Conservation (phyloP, 2,797 vertebrate genomes). For the Lepus oiostolus region DNA sequence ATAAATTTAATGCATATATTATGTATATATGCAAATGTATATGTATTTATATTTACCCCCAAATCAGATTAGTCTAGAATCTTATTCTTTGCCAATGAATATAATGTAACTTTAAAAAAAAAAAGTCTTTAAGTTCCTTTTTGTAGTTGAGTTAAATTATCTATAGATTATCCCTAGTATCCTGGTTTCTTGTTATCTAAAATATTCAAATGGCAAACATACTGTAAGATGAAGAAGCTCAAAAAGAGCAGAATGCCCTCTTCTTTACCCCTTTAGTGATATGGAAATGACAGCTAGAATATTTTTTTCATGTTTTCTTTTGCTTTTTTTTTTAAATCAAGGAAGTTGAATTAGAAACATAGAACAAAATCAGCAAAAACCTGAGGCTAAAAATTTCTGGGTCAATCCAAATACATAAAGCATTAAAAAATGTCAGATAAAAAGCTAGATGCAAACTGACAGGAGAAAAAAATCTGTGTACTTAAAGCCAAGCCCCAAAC, state of each 20-base stretch:
- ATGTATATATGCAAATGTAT: neutral
- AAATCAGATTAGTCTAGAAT: constrained; percentile 33
- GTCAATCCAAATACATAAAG: constrained; percentile 74
- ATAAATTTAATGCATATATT: neutral
- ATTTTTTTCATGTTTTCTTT: constrained; percentile 62
- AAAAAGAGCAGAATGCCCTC: neutral
- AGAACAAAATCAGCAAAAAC: constrained; percentile 72
- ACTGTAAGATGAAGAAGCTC: neutral
- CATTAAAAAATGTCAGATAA: constrained; percentile 76
- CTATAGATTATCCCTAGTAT: constrained; percentile 15
- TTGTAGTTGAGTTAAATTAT: constrained; percentile 31
- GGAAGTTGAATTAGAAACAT: constrained; percentile 62
- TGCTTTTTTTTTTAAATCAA: constrained; percentile 23
- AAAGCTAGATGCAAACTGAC: constrained; percentile 80
- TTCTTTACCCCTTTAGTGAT: neutral
- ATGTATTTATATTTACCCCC: constrained; percentile 26
- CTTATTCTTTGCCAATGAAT: neutral
- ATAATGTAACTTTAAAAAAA: constrained; percentile 19
- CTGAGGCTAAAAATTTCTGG: constrained; percentile 72
- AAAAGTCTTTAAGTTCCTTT: constrained; percentile 48
- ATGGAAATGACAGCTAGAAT: constrained; percentile 58
- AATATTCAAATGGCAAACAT: constrained; percentile 62
- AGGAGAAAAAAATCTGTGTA: constrained; percentile 63
- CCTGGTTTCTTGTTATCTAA: constrained; percentile 58
- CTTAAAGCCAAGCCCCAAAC: constrained; percentile 77